Evolutionary conservation across 2,888 invertebrate species (phyloP), one percentile per base, ranked within the genome.

Genomic region (Cryptocephalus primarius): DNA sequence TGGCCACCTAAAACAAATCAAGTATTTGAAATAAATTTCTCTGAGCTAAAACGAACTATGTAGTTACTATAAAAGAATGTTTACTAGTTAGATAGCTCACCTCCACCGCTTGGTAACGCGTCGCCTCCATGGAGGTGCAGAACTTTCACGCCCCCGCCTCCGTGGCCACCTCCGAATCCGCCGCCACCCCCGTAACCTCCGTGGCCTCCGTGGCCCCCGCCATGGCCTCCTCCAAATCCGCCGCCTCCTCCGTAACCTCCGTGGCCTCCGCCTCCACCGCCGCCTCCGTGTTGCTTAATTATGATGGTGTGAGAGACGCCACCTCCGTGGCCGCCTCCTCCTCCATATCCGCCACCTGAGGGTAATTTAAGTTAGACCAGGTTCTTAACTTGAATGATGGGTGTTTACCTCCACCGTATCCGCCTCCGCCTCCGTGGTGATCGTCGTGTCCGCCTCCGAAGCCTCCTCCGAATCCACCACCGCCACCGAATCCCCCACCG

Each of bases 381-480:
- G 42, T 38, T 33, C 42, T 33, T 39, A 40, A 36, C 8, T 42
- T 44, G 22, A 44, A 43, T 47, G 44, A 43, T 9, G 32, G 36
- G 39, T 39, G 43, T 8, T 43, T 40, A 10, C 46, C 42, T 8
- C 42, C 47, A 32, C 45, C 45, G 9, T 32, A 45, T 13, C 48
- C 48, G n/a, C 46, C 46, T 8, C 40, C 40, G 32, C 43, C 43
- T 14, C 48, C 48, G 22, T 43, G 40, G 31, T 44, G 46, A 22
- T 46, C 40, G n/a, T 45, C 47, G 32, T 44, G 33, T 12, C 48
- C 47, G 9, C 47, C 47, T 40, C 47, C 47, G 11, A 38, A 44
- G 13, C 47, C 46, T 12, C 44, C 44, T 36, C 44, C 44, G 22
- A 22, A 22, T 22, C 22, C 22, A 22, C 22, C 22, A 22, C 42